Evolutionary conservation across 2,113 vertebrate genomes (phyloP).

Genomic region (Panthera tigris): DNA sequence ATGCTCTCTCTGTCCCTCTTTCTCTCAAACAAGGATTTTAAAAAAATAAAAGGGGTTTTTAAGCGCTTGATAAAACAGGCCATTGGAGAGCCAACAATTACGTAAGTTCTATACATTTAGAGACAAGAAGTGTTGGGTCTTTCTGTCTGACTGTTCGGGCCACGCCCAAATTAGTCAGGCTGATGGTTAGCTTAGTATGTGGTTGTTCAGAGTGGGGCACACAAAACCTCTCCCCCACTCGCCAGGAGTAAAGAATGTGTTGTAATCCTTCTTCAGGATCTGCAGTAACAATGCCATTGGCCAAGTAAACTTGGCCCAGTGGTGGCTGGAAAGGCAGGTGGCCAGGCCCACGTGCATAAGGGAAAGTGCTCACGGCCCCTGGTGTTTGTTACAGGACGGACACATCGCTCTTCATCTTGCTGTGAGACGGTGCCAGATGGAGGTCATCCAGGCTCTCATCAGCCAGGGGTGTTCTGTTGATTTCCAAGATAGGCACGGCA

Average conservation of each 20-base stretch:
- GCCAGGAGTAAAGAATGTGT: neutral
- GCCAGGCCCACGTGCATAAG: rapidly evolving
- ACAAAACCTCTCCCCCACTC: neutral
- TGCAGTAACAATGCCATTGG: rapidly evolving
- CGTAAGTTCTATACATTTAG: neutral
- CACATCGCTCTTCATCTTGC: constrained; percentile 97
- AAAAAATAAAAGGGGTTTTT: neutral
- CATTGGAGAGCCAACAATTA: neutral
- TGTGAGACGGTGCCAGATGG: constrained; percentile 94
- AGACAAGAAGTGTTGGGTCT: neutral
- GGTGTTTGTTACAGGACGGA: constrained; percentile 89
- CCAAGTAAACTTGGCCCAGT: neutral
- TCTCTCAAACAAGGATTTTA: no score
- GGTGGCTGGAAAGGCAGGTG: neutral
- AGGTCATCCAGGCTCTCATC: constrained; percentile 95
- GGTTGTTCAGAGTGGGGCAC: neutral
- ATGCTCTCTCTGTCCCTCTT: no score
- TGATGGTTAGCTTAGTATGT: neutral
- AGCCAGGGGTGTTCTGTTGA: constrained; percentile 89
- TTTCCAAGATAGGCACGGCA: constrained; percentile 96
- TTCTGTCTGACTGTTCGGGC: neutral
- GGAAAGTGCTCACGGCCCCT: neutral
- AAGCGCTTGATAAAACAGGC: neutral
- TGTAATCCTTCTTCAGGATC: neutral
- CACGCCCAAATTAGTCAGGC: neutral